Evolutionary conservation across 2,797 vertebrate genomes (phyloP).

Genomic region (Falco concolor): DNA sequence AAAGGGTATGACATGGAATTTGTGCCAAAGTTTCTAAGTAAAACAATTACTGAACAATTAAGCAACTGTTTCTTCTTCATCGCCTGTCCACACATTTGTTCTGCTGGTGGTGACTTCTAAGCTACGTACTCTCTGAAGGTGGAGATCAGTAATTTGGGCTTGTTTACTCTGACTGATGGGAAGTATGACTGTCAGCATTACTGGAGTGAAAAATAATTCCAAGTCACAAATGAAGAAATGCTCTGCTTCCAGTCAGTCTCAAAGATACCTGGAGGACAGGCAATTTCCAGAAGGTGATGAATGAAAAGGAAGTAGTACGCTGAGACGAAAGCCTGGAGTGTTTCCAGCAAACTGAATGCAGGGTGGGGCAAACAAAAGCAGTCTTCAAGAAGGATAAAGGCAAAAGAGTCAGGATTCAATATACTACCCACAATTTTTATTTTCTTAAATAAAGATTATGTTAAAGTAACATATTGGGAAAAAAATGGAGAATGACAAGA

Average conservation of each 20-base stretch:
- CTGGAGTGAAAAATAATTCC: constrained; percentile 11
- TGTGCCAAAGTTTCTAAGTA: not conserved
- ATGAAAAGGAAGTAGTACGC: constrained; percentile 53
- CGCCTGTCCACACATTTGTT: not conserved
- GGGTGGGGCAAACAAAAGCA: constrained; percentile 9
- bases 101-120: not conserved
- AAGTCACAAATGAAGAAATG: constrained; percentile 36
- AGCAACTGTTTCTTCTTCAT: not conserved
- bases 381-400: not conserved
- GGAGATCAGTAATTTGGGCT: not conserved
- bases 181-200: not conserved
- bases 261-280: constrained; percentile 49
- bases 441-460: not conserved
- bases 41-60: not conserved
- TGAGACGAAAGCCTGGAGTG: constrained; percentile 11
- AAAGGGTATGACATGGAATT: not conserved
- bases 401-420: not conserved
- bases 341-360: constrained; percentile 23
- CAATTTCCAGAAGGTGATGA: constrained; percentile 46
- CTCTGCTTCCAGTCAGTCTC: not conserved
- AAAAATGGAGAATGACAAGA: not conserved
- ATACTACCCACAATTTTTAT: not conserved
- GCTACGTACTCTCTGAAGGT: not conserved
- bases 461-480: not conserved
- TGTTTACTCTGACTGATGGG: not conserved